Percentiles rank a stretch among this genome's conserved stretches.
These are phyloP conservation scores for Augochlorella aurata DNA, from an alignment of 2,888 invertebrate genomes.

Conservation along the genomic window DNA sequence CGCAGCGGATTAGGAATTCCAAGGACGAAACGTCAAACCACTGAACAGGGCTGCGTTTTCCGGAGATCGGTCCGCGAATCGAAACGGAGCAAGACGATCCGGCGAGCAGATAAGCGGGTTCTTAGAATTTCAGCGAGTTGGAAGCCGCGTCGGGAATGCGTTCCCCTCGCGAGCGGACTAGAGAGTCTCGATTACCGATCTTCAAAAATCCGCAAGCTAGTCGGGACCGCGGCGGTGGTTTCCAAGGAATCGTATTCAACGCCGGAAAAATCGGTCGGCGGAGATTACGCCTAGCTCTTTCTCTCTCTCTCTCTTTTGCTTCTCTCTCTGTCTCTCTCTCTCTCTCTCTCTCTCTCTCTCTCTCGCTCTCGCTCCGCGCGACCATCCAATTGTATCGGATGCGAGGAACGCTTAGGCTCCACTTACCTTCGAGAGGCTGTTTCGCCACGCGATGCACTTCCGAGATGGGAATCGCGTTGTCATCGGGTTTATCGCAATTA, in stretches of 20 bases:
- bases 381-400: slow-evolving; percentile 51
- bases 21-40: neutral
- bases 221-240: slow-evolving; percentile 32
- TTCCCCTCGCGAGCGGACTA: slow-evolving; percentile 29
- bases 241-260: slow-evolving; percentile 57
- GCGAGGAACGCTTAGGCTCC: slow-evolving; percentile 17
- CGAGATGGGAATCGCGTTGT: slow-evolving; percentile 69
- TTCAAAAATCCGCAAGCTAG: slow-evolving; percentile 58
- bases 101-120: slow-evolving; percentile 56
- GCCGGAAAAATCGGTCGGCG: slow-evolving; percentile 38
- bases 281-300: slow-evolving; percentile 51
- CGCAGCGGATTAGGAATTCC: slow-evolving; percentile 13
- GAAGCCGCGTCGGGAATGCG: slow-evolving; percentile 43
- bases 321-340: neutral
- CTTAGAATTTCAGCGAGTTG: slow-evolving; percentile 50
- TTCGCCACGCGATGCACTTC: slow-evolving; percentile 50
- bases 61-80: slow-evolving; percentile 41
- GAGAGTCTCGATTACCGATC: slow-evolving; percentile 60
- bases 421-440: slow-evolving; percentile 5
- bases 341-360: neutral
- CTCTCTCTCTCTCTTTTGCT: too few species aligned
- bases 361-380: neutral
- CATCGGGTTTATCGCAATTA: slow-evolving; percentile 70
- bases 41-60: neutral
- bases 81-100: slow-evolving; percentile 54